Conservation (phyloP, 2,797 vertebrate species). For the Sarcophilus harrisii region DNA sequence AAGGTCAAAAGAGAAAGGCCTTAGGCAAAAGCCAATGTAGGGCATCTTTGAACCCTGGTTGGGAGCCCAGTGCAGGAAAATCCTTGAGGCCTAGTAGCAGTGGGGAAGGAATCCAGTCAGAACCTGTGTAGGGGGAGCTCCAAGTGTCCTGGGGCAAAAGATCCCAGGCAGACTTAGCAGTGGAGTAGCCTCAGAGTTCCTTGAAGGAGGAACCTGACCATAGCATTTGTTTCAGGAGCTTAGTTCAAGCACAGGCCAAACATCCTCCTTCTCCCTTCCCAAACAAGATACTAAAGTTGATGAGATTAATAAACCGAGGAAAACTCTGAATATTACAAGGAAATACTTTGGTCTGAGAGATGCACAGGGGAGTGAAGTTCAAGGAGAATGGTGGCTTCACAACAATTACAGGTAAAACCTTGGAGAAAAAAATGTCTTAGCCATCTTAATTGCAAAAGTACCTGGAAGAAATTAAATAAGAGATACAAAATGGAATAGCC, state of each 20-base stretch:
- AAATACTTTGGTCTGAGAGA: background rate
- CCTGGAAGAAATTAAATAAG: background rate
- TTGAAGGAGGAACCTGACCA: background rate
- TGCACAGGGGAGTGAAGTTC: background rate
- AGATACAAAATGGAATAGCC: background rate
- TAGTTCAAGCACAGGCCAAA: background rate
- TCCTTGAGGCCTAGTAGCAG: no score
- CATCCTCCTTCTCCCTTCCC: background rate
- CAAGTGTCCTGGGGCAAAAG: background rate
- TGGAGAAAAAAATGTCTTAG: background rate
- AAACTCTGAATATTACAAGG: background rate
- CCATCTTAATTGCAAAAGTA: background rate
- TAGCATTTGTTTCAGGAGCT: background rate
- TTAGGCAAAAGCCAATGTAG: background rate
- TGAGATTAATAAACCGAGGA: background rate
- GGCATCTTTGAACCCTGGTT: background rate
- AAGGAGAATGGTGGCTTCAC: background rate
- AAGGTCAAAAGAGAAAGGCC: background rate
- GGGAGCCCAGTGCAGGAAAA: background rate
- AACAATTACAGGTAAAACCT: background rate
- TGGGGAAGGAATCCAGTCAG: background rate
- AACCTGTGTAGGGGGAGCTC: background rate
- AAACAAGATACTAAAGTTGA: background rate
- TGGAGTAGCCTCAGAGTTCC: background rate
- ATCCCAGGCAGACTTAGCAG: background rate